Base-by-base conservation (phyloP, 92 coral and sea anemone genomes). In the Desmophyllum pertusum region DNA sequence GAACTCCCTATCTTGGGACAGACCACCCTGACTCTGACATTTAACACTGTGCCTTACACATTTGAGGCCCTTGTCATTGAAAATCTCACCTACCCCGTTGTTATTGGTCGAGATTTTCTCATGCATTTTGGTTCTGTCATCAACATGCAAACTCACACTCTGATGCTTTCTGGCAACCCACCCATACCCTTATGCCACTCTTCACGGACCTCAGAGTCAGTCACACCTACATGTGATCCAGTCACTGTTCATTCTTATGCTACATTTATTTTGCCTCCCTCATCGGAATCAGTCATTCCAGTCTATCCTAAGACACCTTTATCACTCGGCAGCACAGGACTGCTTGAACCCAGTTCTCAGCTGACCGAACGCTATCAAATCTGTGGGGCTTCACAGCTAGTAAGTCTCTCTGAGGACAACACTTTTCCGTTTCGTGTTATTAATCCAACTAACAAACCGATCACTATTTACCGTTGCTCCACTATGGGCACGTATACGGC, bases 91-190 rank as follows among this genome's bases (percentile, higher is more conserved):
- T 77, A 77, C 39, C 81, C 89, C 19, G 88, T 81, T 19, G 88
- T 88, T 4, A 63, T 91, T 1, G 95, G 92, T 3, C 31, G 88
- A n/a, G 88, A 89, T 57, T 85, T 91, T 76, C 76, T 89, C 10
- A 74, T 76, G 57, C 63, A 77, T 8, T 65, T 29, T n/a, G 52
- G 84, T 5, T 77, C 90, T 1, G 59, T 79, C 0, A 80, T 85
- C 27, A 68, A 85, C 29, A 19, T 76, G 37, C 45, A 74, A 9
- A 31, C 7, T 3, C 57, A 76, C 14, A 52, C 78, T 13, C 19
- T 82, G 15, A 9, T 25, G 0, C 38, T 80, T 29, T 40, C 76
- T 15, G 55, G 55, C 10, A 61, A 57, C 6, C 3, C 27, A 5
- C 62, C 78, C 0, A 38, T 77, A 39, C 6, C 81, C 1, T 35